phyloP scores from a whole-genome alignment of 2,113 vertebrate genomes.

The Nesoenas mayeri region DNA sequence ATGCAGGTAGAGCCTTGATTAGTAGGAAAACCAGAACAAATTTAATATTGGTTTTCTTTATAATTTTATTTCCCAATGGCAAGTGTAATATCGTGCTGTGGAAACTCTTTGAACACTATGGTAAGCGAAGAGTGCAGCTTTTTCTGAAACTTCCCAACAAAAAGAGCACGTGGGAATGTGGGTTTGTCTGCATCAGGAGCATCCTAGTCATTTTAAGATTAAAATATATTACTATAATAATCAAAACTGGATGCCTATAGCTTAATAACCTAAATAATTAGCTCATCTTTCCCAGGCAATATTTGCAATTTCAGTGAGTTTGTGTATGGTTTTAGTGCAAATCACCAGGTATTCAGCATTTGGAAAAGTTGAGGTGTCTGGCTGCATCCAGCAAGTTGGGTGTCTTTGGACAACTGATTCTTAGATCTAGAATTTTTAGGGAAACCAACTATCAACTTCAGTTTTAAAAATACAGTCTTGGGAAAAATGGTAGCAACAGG shows the following conservation, averaged over 20 bases:
- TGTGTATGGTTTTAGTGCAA: neutral
- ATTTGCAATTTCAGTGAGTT: neutral
- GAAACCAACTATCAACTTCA: neutral
- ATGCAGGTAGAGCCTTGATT: neutral
- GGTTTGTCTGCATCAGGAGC: neutral
- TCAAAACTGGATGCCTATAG: neutral
- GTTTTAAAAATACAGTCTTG: neutral
- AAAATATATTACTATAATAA: neutral
- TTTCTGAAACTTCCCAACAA: neutral
- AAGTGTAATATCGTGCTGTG: accelerated
- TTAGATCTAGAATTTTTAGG: neutral
- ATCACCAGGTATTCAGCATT: neutral
- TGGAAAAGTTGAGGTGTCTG: neutral
- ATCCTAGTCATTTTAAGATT: neutral
- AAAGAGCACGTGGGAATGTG: neutral
- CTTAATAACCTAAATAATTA: neutral
- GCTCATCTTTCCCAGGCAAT: neutral
- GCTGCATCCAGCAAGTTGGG: neutral
- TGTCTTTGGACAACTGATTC: neutral
- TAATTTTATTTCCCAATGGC: neutral
- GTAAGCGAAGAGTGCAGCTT: neutral
- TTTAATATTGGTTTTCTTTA: neutral
- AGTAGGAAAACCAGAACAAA: neutral
- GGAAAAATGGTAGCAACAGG: neutral
- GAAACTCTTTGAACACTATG: neutral